phyloP scores from a whole-genome alignment of 2,797 vertebrate genomes.

The Momotus momota region DNA sequence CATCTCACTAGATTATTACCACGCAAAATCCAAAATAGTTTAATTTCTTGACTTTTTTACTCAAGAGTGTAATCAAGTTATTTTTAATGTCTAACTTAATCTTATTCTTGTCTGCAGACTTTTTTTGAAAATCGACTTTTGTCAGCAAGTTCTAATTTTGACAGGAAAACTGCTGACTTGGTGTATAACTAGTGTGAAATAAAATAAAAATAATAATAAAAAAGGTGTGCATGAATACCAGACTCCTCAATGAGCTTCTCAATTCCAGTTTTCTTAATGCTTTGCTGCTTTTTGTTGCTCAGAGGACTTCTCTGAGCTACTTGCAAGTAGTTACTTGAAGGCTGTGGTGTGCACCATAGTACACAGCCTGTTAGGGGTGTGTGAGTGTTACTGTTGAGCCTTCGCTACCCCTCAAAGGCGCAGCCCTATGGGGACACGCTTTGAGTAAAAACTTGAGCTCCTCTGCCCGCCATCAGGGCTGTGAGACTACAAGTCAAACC shows the following conservation, averaged over 20 bases:
- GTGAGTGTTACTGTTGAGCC: background rate
- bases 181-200: background rate
- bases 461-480: background rate
- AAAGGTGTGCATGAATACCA: background rate
- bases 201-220: background rate
- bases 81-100: slow-evolving; percentile 12
- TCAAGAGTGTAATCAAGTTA: background rate
- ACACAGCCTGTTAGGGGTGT: accelerated
- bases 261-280: background rate
- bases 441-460: background rate
- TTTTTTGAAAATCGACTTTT: background rate
- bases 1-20: background rate
- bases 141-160: background rate
- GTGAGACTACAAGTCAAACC: background rate
- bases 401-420: accelerated
- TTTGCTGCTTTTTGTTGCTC: background rate
- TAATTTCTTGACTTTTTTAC: background rate
- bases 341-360: background rate
- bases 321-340: background rate
- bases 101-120: background rate
- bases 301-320: background rate
- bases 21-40: background rate
- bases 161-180: background rate
- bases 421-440: accelerated
- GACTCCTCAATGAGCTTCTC: background rate